phyloP scores from a whole-genome alignment of 2,113 vertebrate genomes.

The Laterallus jamaicensis region DNA sequence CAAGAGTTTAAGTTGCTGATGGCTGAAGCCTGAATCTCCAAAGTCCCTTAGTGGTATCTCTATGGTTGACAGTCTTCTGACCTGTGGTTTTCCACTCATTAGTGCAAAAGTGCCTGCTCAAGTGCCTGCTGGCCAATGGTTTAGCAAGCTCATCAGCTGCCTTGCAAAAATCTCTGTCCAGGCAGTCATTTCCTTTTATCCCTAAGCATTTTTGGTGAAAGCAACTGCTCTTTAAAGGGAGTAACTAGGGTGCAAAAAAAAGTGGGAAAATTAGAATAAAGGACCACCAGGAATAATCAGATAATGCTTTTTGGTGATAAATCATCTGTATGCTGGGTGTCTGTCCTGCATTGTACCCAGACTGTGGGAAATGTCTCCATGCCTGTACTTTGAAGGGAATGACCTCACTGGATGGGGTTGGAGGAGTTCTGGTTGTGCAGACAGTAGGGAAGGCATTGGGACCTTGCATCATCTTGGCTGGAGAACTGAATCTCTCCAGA shows the following conservation, averaged over 20 bases:
- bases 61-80: neutral
- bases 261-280: neutral
- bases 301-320: neutral
- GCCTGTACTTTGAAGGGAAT: neutral
- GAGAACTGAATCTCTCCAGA: neutral
- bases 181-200: neutral
- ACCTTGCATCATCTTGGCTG: conserved; percentile 46
- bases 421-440: neutral
- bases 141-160: neutral
- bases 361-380: neutral
- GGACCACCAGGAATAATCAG: neutral
- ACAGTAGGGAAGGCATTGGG: neutral
- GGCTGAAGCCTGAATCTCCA: neutral
- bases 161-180: neutral
- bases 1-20: neutral
- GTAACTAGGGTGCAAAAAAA: neutral
- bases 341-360: accelerated
- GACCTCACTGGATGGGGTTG: neutral
- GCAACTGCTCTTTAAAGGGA: neutral
- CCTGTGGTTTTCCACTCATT: neutral
- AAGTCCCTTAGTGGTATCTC: neutral
- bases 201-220: neutral
- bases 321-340: neutral
- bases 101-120: neutral
- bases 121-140: neutral